These are phyloP conservation scores for Malurus cyaneus DNA, from an alignment of 2,113 vertebrate genomes.

Conservation along the genomic window DNA sequence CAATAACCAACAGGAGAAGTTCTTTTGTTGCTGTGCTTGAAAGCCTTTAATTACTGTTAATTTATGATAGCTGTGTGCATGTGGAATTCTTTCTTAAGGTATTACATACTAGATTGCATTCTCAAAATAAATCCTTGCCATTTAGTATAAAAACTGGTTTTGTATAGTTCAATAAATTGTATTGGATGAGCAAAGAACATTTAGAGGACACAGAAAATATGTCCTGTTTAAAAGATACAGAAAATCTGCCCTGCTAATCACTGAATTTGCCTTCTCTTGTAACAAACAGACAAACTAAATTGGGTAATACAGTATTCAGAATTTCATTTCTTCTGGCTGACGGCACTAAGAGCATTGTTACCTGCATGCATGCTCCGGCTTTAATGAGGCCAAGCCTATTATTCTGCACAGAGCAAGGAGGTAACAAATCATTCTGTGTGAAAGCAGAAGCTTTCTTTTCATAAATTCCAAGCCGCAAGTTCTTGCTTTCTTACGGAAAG, in stretches of 20 bases:
- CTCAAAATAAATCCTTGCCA: constrained; percentile 41
- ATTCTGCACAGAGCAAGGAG: neutral
- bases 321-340: neutral
- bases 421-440: neutral
- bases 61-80: constrained; percentile 1
- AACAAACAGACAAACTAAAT: neutral
- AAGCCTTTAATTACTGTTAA: too few relatives aligned
- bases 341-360: neutral
- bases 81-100: too few relatives aligned
- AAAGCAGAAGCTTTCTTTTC: neutral
- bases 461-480: neutral
- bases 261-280: neutral
- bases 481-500: neutral
- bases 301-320: neutral
- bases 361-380: neutral
- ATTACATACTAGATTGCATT: constrained; percentile 4
- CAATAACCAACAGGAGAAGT: too few relatives aligned
- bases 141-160: neutral
- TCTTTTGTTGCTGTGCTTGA: too few relatives aligned
- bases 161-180: neutral
- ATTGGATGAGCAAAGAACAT: neutral
- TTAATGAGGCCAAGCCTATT: neutral
- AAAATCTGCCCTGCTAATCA: neutral
- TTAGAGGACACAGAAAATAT: neutral
- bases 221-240: neutral